Evolutionary conservation across 2,888 invertebrate species (phyloP), one percentile per base, ranked within the genome.

Genomic region (Caenorhabditis macrosperma): DNA sequence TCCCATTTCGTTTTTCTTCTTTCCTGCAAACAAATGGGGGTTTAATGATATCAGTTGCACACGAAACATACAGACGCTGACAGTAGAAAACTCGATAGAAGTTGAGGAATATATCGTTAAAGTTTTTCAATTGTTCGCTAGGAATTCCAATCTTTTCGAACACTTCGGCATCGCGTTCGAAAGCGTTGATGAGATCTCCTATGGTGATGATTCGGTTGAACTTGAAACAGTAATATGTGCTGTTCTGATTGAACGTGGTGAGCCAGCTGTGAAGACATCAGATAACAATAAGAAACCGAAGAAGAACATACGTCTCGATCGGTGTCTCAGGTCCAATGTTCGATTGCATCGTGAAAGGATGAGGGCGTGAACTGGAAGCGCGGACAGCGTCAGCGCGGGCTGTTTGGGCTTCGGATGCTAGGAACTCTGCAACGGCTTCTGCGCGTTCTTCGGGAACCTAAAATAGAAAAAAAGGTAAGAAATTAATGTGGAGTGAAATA

Each of bases 81-180:
- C n/a, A 38, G 17, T 17, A 2, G 3, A 38, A 50, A 9, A 72
- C 33, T 20, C 61, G 59, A 22, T 78, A 61, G 22, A 38, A 78
- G 15, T 63, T 61, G 17, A 67, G 48, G 28, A 78, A 78, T 1
- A 48, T 12, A 1, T 50, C 30, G 24, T 61, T 48, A 17, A 61
- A 44, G 6, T 26, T 17, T 5, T 44, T 9, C 9, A 57, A 3
- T 4, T 57, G 44, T 1, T 48, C 22, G 1, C 26, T 24, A 4
- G 52, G 46, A 3, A 72, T 41, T 28, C 46, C 54, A 20, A 78
- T 17, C 9, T 26, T 61, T 26, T 71, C 67, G 44, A 78, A 71
- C 1, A 66, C 24, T 2, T 60, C 17, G 9, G 30, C 2, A 28
- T 55, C 15, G 12, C 6, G 6, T 26, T 77, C 64, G 63, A 57